Conservation (phyloP, 2,113 vertebrate species). For the Syngnathus scovelli region DNA sequence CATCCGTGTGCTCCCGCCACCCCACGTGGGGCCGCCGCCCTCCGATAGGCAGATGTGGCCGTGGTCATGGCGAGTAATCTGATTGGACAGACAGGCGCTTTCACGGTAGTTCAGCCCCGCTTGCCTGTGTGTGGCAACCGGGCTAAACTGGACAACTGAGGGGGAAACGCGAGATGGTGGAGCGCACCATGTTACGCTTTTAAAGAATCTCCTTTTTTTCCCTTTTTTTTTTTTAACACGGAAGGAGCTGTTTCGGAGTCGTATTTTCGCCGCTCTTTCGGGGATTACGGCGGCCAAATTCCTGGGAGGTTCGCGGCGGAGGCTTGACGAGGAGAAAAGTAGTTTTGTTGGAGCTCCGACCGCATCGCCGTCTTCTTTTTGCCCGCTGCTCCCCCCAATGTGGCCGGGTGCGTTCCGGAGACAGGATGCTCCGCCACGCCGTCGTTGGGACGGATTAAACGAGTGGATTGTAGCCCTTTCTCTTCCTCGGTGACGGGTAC, state of each 20-base stretch:
- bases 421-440: constrained; percentile 56
- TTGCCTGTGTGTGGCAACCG: constrained; percentile 83
- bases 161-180: constrained; percentile 67
- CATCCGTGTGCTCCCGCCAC: constrained; percentile 38
- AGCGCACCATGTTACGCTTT: constrained; percentile 71
- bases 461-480: constrained; percentile 34
- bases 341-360: constrained; percentile 49
- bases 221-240: constrained; percentile 5
- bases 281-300: constrained; percentile 53
- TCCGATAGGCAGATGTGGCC: constrained; percentile 70
- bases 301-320: constrained; percentile 48
- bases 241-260: neutral
- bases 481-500: constrained; percentile 48
- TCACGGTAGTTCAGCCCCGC: constrained; percentile 81
- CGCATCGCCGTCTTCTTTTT: constrained; percentile 26
- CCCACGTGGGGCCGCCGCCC: constrained; percentile 80
- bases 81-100: constrained; percentile 79
- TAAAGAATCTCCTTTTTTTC: constrained; percentile 49
- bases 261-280: neutral
- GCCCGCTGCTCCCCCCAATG: constrained; percentile 34
- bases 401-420: constrained; percentile 46
- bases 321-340: constrained; percentile 44
- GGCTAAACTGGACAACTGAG: constrained; percentile 62
- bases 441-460: constrained; percentile 55
- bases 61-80: constrained; percentile 66